Base-by-base conservation (phyloP, 2,113 vertebrate genomes). In the Alethe diademata region DNA sequence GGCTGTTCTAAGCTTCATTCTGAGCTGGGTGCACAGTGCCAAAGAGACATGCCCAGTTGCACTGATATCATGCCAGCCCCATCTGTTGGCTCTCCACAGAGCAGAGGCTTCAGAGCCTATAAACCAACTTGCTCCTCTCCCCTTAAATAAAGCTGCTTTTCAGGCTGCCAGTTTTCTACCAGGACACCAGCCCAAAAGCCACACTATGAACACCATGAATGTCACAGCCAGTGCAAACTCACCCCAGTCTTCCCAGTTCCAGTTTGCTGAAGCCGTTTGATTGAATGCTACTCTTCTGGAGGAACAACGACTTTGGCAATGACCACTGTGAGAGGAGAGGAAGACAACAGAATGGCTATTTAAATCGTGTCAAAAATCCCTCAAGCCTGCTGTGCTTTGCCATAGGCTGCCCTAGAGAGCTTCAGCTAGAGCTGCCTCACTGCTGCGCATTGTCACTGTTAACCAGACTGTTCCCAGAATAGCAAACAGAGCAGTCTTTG, bases 301-400 rank as follows among this genome's bases (percentile, higher is more conserved):
- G 47, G 66, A 97, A 86, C 57, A 96, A 90, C 11, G 97, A 93
- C 64, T 95, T 92, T 16, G 97, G 98, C 82, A 97, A 83, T 2
- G 96, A 96, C 98, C 98, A 98, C 98, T 98, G 90, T 40, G 51
- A 86, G 69, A 86, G 79, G 85, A 97, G 16, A 96, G 35, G 89
- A 57, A 84, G 36, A 86, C 75, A 86, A 86, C 15, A 42, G 78
- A 78, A 79, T 12, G 56, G 64, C 38, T 88, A 43, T 88, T 82
- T 56, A 82, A 92, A 64, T 40, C 0, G 0, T 43, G 43, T 67
- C 56, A 93, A 93, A 93, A 86, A 48, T 69, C 76, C 48, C 51
- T 83, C 58, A 74, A 86, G 67, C 60, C 75, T 51, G 67, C 86
- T 82, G 66, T 19, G 48, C 85, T 92, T 73, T 92, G 75, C 83